phyloP scores from a whole-genome alignment of 2,888 invertebrate species.

The Lapara coniferarum region DNA sequence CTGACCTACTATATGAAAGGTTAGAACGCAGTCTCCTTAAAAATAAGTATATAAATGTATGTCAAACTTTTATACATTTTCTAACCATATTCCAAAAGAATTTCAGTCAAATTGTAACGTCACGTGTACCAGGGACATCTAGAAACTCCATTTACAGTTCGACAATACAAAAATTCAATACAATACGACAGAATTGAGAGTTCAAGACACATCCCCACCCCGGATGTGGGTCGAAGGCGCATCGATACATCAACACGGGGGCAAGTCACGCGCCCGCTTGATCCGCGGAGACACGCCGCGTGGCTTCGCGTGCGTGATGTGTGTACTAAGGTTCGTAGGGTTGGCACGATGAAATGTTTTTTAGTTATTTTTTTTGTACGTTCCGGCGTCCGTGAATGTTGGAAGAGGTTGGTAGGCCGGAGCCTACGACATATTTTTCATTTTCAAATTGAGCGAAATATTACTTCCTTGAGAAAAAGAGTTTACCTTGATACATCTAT shows the following conservation, averaged over 20 bases:
- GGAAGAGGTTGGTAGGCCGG: too few relatives aligned
- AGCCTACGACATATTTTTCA: too few relatives aligned
- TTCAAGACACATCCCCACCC: not conserved
- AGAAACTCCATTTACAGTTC: not conserved
- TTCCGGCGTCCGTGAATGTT: too few relatives aligned
- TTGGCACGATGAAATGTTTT: not conserved
- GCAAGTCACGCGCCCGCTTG: constrained; percentile 20
- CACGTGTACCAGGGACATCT: not conserved
- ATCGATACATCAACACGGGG: constrained; percentile 17
- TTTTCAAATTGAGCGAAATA: too few relatives aligned
- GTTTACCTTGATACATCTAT: too few relatives aligned
- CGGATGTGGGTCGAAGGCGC: constrained; percentile 13
- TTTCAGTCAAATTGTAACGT: not conserved
- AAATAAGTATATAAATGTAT: too few relatives aligned
- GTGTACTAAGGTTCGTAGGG: not conserved
- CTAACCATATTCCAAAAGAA: not conserved
- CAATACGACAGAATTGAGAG: not conserved
- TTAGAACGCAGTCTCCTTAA: too few relatives aligned
- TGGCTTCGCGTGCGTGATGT: constrained; percentile 1
- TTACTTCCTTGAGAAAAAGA: too few relatives aligned
- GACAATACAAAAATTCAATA: constrained; percentile 1
- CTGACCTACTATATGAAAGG: too few relatives aligned
- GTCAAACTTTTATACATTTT: too few relatives aligned
- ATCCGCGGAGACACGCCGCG: constrained; percentile 18
- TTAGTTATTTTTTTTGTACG: too few relatives aligned